Evolutionary conservation across 2,888 invertebrate species (phyloP), one percentile per base, ranked within the genome.

Genomic region (Arrhopalites spinosus): DNA sequence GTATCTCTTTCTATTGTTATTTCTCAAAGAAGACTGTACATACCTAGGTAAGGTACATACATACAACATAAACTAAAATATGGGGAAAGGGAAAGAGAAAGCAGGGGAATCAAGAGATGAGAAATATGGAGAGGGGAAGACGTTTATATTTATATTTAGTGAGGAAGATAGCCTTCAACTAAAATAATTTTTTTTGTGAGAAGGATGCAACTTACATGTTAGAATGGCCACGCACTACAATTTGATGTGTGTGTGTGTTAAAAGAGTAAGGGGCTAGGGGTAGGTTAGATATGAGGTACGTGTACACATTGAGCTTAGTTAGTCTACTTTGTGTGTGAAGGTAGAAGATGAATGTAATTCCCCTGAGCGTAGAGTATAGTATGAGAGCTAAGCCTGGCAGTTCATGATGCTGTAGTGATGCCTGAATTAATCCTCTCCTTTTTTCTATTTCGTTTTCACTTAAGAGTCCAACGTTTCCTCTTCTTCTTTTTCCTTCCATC

Each of bases 351-450:
- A 78, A 78, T 80, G 78, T 78, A 77, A 80, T 80, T 81, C 80
- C 81, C 81, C 53, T 25, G 79, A 81, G 81, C n/a, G 79, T 74
- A 74, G 73, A n/a, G 36, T 36, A 36, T 36, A 36, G 5, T 36
- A 36, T 36, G 36, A 69, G 50, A 69, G 71, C 75, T 77, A 75
- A 75, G 77, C 76, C 73, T 78, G 77, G 78, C 77, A 79, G 81
- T 81, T 81, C 81, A 80, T 81, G 81, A 80, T n/a, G n/a, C n/a
- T n/a, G n/a, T n/a, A n/a, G n/a, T n/a, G n/a, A n/a, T 80, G 81
- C 80, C 76, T 77, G 79, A 79, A 79, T 81, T 80, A 80, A 80
- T 81, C 81, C 79, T 79, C 78, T 76, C 79, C 79, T 81, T 80
- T 79, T 36, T 80, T 80, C 77, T 77, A 78, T 81, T 81, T 78